A percentile compares a stretch with the other conserved stretches of the same genome.
These are phyloP conservation scores for Metalampra italica DNA, from an alignment of 2,888 invertebrate species.

Conservation along the genomic window DNA sequence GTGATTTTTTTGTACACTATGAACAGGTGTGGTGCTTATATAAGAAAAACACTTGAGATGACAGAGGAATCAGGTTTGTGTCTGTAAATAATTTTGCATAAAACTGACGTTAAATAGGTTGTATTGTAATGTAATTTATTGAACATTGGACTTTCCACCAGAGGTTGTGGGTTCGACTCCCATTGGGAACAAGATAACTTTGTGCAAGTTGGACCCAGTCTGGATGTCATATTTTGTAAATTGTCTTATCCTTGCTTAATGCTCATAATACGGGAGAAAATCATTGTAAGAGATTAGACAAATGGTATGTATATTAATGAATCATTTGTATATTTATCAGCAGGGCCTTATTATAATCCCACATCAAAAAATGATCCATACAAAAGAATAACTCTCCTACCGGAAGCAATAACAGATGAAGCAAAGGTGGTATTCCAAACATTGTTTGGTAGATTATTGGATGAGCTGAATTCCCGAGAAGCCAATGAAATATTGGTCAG, in stretches of 20 bases:
- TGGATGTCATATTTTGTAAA: too few species aligned
- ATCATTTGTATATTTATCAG: conserved; percentile 3
- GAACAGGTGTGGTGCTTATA: conserved; percentile 81
- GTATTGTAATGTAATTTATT: too few species aligned
- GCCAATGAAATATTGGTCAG: conserved; percentile 90
- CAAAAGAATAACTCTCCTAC: conserved; percentile 86
- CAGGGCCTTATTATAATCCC: conserved; percentile 80
- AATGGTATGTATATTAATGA: neutral
- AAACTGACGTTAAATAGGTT: neutral
- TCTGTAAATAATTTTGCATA: neutral
- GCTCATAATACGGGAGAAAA: too few species aligned
- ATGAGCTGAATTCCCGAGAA: conserved; percentile 85
- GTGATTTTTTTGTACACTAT: conserved; percentile 89
- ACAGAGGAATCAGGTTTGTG: conserved; percentile 64
- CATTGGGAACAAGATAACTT: too few species aligned
- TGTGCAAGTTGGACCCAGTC: too few species aligned
- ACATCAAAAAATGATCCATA: conserved; percentile 81
- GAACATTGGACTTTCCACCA: too few species aligned
- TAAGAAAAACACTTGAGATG: conserved; percentile 86
- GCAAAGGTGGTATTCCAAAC: conserved; percentile 81
- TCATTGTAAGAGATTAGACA: too few species aligned
- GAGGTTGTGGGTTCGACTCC: too few species aligned
- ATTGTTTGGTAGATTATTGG: conserved; percentile 81
- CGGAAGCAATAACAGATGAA: conserved; percentile 83
- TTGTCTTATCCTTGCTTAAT: too few species aligned